These are phyloP conservation scores for Ivindomyrus marchei DNA, from an alignment of 2,113 vertebrate genomes.

Conservation along the genomic window DNA sequence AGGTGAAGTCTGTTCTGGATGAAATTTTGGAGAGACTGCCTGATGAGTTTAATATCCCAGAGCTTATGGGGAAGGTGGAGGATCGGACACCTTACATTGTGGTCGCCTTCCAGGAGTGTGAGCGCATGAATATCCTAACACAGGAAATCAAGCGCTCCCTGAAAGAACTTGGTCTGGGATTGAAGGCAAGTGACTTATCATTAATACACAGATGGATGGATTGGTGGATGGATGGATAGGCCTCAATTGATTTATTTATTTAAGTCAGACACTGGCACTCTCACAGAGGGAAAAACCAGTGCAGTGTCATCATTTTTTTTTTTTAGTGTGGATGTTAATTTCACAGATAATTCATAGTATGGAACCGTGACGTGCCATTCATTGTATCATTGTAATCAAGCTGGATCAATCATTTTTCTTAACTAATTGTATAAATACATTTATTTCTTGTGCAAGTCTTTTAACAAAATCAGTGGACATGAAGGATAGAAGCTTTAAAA, in stretches of 20 bases:
- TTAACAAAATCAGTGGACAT: neutral
- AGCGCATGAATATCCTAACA: slow-evolving; percentile 83
- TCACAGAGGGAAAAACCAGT: neutral
- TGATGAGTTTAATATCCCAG: slow-evolving; percentile 78
- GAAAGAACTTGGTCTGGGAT: slow-evolving; percentile 70
- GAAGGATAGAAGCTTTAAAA: neutral
- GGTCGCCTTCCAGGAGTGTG: slow-evolving; percentile 89
- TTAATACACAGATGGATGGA: neutral
- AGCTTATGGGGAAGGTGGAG: slow-evolving; percentile 73
- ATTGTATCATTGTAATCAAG: neutral
- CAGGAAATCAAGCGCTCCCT: slow-evolving; percentile 73
- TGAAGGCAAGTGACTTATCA: slow-evolving; percentile 68
- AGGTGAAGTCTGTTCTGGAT: slow-evolving; percentile 78
- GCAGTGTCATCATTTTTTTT: neutral
- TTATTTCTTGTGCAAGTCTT: neutral
- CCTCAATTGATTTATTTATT: neutral
- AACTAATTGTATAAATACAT: neutral
- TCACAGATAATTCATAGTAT: neutral
- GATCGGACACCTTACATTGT: slow-evolving; percentile 80
- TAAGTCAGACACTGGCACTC: neutral
- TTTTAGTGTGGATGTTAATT: neutral
- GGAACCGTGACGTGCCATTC: neutral
- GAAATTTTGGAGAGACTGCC: slow-evolving; percentile 81
- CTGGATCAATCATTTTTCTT: neutral
- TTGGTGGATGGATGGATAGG: neutral